phyloP scores from a whole-genome alignment of 2,797 vertebrate genomes.

The Liparis tanakae region DNA sequence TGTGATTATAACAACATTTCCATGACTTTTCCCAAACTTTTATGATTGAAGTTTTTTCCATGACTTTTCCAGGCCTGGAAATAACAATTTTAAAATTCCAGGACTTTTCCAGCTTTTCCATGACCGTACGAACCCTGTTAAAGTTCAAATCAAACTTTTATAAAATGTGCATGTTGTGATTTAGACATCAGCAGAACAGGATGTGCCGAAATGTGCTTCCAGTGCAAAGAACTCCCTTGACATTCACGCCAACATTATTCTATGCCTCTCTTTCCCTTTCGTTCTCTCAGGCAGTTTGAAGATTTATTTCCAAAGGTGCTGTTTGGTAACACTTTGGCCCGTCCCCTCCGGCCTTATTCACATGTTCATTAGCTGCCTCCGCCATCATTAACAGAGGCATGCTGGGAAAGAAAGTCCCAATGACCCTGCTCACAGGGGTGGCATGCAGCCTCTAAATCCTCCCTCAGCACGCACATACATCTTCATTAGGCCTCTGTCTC shows the following conservation, averaged over 20 bases:
- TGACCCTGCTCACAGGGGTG: constrained; percentile 50
- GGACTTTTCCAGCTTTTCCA: too few relatives aligned
- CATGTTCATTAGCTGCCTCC: constrained; percentile 50
- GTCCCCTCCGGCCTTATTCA: constrained; percentile 31
- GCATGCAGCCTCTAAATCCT: constrained; percentile 48
- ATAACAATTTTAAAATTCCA: too few relatives aligned
- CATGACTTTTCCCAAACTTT: too few relatives aligned
- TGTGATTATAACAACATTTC: too few relatives aligned
- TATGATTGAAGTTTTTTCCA: too few relatives aligned
- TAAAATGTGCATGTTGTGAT: neutral
- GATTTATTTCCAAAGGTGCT: constrained; percentile 21
- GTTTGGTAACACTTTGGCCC: constrained; percentile 12
- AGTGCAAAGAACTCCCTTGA: constrained; percentile 1
- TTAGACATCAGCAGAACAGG: neutral
- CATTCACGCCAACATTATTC: neutral
- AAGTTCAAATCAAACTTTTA: neutral
- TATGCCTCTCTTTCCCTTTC: neutral
- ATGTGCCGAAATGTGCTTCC: neutral
- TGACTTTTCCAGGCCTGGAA: too few relatives aligned
- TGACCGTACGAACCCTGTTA: too few relatives aligned
- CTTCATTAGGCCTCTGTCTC: constrained; percentile 64
- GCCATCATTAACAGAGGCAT: constrained; percentile 63
- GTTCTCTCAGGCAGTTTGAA: neutral
- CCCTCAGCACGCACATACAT: constrained; percentile 57
- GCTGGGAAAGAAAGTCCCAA: constrained; percentile 56